Base-by-base conservation (phyloP, 2,113 vertebrate species). In the Pheucticus melanocephalus region DNA sequence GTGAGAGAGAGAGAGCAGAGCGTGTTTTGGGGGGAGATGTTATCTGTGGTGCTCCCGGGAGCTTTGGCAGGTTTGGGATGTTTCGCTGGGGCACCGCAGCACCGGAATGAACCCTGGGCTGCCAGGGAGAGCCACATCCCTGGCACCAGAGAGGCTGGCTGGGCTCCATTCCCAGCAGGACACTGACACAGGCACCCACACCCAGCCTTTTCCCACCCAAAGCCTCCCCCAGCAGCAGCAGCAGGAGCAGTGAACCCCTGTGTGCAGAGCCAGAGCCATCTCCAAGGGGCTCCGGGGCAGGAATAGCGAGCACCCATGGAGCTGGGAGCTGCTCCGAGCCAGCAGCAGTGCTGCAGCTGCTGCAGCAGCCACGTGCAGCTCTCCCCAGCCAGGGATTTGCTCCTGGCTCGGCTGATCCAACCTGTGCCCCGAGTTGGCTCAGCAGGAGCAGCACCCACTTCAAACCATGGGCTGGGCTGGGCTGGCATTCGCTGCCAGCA, bases 371-470 rank as follows among this genome's bases (percentile, higher is more conserved):
- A 64, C 44, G n/a, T 21, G 88, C 57, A 2, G 11, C 57, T 51
- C 30, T 5, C 51, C 61, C 73, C 1, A 24, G 57, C 9, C 0
- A 15, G 50, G 72, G 4, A 7, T 64, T 5, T 14, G 82, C 73
- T 54, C 60, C 20, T 4, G 90, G 93, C 89, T 10, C 57, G 3
- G 61, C 60, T 24, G 40, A 70, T 5, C 47, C 28, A 28, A 73
- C 84, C 96, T 10, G 61, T 24, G 64, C 80, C 83, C 76, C 2
- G 14, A 54, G 82, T 11, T 94, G 88, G 88, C 91, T 59, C 71
- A 2, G 81, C 75, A 15, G 88, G 24, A 72, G 79, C 81, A 82
- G 82, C 86, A 24, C 53, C 80, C 68, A 30, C 86, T 81, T 35
- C 86, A 57, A 68, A 63, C 11, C 59, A 6, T 3, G 2, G 24